These are phyloP conservation scores for Anguilla obscura DNA, from an alignment of 2,797 vertebrate species.

Conservation along the genomic window DNA sequence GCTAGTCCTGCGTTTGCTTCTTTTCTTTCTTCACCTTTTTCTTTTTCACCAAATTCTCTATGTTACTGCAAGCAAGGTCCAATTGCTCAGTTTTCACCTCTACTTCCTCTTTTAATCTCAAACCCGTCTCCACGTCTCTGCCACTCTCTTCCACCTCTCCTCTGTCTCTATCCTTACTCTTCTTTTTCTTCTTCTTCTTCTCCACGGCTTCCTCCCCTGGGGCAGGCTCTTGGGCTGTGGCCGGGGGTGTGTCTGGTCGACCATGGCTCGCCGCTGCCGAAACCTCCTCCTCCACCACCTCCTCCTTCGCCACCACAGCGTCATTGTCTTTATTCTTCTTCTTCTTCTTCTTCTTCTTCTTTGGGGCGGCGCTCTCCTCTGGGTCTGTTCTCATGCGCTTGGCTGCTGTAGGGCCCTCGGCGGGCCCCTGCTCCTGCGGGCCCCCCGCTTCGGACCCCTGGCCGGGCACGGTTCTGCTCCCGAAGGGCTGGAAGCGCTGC, in stretches of 20 bases:
- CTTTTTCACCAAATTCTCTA: constrained; percentile 49
- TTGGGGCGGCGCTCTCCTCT: constrained; percentile 31
- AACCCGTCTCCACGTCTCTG: constrained; percentile 43
- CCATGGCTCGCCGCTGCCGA: background rate
- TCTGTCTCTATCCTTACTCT: constrained; percentile 47
- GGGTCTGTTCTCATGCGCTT: constrained; percentile 40
- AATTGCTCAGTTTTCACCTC: constrained; percentile 50
- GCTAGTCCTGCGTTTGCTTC: constrained; percentile 41
- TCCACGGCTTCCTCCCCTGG: background rate
- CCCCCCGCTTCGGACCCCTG: constrained; percentile 42
- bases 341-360: constrained; percentile 58
- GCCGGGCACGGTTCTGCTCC: constrained; percentile 58
- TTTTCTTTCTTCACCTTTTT: constrained; percentile 58
- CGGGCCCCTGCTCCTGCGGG: constrained; percentile 39
- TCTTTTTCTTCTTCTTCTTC: constrained; percentile 61
- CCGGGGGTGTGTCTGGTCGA: background rate
- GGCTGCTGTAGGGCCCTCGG: background rate
- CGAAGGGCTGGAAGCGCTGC: constrained; percentile 81
- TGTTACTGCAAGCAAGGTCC: constrained; percentile 39
- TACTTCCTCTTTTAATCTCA: constrained; percentile 42
- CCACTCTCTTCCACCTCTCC: background rate
- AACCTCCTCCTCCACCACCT: background rate
- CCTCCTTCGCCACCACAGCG: constrained; percentile 31
- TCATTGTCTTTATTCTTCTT: constrained; percentile 45
- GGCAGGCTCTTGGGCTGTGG: background rate